These are phyloP conservation scores for Phragmatobia fuliginosa DNA, from an alignment of 2,888 invertebrate species.

Conservation along the genomic window DNA sequence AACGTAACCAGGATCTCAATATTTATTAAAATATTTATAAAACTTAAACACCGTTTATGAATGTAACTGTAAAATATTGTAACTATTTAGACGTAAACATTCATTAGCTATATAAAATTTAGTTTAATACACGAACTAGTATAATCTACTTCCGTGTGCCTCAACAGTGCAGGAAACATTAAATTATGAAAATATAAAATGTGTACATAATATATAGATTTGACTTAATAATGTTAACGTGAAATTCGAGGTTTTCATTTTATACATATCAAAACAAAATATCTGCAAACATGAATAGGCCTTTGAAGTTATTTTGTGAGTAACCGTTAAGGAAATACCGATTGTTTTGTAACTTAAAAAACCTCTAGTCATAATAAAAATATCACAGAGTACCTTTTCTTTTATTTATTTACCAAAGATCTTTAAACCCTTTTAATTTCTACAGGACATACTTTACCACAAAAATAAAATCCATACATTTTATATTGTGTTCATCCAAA, in stretches of 20 bases:
- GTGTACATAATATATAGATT: slow-evolving; percentile 55
- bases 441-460: background rate
- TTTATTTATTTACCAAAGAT: slow-evolving; percentile 49
- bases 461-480: background rate
- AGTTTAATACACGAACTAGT: slow-evolving; percentile 65
- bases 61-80: slow-evolving; percentile 71
- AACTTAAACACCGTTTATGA: slow-evolving; percentile 58
- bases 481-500: background rate
- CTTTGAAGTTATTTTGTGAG: slow-evolving; percentile 77
- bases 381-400: slow-evolving; percentile 73
- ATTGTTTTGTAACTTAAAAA: slow-evolving; percentile 89
- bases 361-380: slow-evolving; percentile 91
- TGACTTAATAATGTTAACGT: slow-evolving; percentile 53
- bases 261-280: slow-evolving; percentile 82
- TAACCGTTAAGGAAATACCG: slow-evolving; percentile 66
- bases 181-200: slow-evolving; percentile 61
- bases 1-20: slow-evolving; percentile 83
- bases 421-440: background rate
- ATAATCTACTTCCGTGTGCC: slow-evolving; percentile 76
- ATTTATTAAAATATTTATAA: slow-evolving; percentile 77
- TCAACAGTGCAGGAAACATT: slow-evolving; percentile 66
- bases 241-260: slow-evolving; percentile 81
- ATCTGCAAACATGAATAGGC: slow-evolving; percentile 67
- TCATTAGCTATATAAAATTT: slow-evolving; percentile 57
- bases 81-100: slow-evolving; percentile 61